A percentile compares a stretch with the other conserved stretches of the same genome.
Evolutionary conservation across 1,140 invertebrate species (phyloP).

Genomic region (Euura lappo): DNA sequence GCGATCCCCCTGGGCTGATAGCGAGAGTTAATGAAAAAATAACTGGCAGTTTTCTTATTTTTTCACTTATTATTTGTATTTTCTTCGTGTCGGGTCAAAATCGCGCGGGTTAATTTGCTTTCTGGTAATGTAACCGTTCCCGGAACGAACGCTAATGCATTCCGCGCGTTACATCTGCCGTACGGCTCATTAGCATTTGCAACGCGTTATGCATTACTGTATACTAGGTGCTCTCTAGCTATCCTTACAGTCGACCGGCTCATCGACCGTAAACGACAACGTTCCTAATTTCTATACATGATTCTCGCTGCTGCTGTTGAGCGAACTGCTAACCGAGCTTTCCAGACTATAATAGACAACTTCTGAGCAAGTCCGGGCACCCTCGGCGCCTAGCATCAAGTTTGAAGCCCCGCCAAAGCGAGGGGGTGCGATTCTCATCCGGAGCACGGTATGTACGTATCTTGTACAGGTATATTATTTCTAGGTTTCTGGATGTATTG

Average conservation of each 20-base stretch:
- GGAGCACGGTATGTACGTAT: no score
- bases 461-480: no score
- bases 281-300: not conserved
- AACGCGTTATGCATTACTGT: slow-evolving; percentile 35
- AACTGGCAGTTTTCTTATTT: slow-evolving; percentile 35
- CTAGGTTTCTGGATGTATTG: no score
- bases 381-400: no score
- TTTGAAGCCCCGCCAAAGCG: no score
- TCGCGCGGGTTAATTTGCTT: not conserved
- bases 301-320: not conserved
- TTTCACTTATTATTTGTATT: no score
- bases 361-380: no score
- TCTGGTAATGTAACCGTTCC: slow-evolving; percentile 7
- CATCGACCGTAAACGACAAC: not conserved
- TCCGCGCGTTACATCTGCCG: slow-evolving; percentile 53
- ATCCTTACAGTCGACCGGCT: not conserved
- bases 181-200: slow-evolving; percentile 58
- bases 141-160: slow-evolving; percentile 58
- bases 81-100: no score
- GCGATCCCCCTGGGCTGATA: no score
- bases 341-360: no score
- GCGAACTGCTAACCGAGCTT: not conserved
- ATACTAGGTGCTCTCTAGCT: slow-evolving; percentile 29
- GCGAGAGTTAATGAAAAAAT: slow-evolving; percentile 48
- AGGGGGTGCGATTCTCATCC: no score